A percentile compares a stretch with the other conserved stretches of the same genome.
Conservation (phyloP, 2,113 vertebrate species). For the Calidris pygmaea region DNA sequence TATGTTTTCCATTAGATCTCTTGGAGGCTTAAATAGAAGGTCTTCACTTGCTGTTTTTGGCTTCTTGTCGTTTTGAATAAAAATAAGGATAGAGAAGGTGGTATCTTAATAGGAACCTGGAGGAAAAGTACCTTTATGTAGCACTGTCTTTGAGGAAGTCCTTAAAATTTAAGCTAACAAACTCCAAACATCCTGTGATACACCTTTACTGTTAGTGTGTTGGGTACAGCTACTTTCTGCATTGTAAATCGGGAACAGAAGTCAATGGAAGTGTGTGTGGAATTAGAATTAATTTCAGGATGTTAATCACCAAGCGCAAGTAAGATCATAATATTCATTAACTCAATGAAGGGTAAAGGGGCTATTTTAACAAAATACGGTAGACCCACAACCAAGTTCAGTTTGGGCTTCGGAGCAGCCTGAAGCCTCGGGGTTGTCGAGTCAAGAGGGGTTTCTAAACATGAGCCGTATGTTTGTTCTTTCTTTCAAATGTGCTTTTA, state of each 20-base stretch:
- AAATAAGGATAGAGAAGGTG: neutral
- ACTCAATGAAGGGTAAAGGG: neutral
- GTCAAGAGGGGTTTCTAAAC: slow-evolving; percentile 34
- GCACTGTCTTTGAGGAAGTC: slow-evolving; percentile 9
- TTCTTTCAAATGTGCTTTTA: slow-evolving; percentile 22
- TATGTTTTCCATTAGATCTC: slow-evolving; percentile 42
- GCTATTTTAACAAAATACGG: slow-evolving; percentile 1
- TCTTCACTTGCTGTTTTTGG: slow-evolving; percentile 1
- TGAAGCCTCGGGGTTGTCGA: neutral
- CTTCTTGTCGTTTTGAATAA: slow-evolving; percentile 60
- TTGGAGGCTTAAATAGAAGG: neutral
- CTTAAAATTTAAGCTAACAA: neutral
- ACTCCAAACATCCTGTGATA: neutral
- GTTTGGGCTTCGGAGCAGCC: neutral
- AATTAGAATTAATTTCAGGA: neutral
- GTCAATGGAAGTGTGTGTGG: neutral
- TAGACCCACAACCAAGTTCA: neutral
- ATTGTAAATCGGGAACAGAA: neutral
- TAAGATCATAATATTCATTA: slow-evolving; percentile 4
- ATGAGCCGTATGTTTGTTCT: slow-evolving; percentile 40
- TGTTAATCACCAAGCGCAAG: neutral
- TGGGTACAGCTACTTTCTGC: neutral
- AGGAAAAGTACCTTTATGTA: neutral
- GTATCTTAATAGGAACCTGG: slow-evolving; percentile 3
- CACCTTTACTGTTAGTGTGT: neutral